Evolutionary conservation across 1,140 invertebrate genomes (phyloP).

Genomic region (Euglossa dilemma): DNA sequence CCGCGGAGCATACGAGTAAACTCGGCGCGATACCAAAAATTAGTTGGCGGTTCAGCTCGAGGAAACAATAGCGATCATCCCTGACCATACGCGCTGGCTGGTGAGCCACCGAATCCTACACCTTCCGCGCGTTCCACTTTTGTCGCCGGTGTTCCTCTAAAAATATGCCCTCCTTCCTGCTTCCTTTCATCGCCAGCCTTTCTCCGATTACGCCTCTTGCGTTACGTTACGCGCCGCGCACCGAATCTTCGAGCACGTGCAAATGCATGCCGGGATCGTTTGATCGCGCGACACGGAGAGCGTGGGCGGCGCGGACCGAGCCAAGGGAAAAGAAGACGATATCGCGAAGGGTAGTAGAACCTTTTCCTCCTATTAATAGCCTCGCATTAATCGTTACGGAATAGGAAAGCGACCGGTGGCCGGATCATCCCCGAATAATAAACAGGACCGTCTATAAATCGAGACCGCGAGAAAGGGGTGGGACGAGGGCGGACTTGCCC

Average conservation of each 20-base stretch:
- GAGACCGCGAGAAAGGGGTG: conserved; percentile 1
- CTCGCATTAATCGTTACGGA: neutral
- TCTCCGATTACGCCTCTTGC: neutral
- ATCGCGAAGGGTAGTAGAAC: neutral
- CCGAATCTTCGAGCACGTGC: neutral
- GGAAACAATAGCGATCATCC: conserved; percentile 57
- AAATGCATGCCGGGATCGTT: neutral
- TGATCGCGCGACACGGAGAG: neutral
- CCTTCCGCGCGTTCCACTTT: conserved; percentile 47
- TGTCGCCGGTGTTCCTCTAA: neutral
- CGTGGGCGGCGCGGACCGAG: too few relatives aligned
- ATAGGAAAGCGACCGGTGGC: neutral
- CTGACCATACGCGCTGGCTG: conserved; percentile 42
- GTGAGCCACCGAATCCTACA: conserved; percentile 34
- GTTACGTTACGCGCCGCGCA: too few relatives aligned
- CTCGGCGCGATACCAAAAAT: conserved; percentile 66
- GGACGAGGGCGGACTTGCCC: conserved; percentile 8
- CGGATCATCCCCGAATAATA: conserved; percentile 22
- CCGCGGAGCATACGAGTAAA: conserved; percentile 36
- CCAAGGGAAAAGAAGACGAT: neutral
- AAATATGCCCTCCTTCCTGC: conserved; percentile 21
- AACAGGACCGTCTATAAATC: conserved; percentile 44
- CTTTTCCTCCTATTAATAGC: conserved; percentile 25
- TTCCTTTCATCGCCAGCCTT: neutral
- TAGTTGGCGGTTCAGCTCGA: conserved; percentile 57